phyloP scores from a whole-genome alignment of 53 echinoderm and acorn worm genomes.

The Hippasteria phrygiana region DNA sequence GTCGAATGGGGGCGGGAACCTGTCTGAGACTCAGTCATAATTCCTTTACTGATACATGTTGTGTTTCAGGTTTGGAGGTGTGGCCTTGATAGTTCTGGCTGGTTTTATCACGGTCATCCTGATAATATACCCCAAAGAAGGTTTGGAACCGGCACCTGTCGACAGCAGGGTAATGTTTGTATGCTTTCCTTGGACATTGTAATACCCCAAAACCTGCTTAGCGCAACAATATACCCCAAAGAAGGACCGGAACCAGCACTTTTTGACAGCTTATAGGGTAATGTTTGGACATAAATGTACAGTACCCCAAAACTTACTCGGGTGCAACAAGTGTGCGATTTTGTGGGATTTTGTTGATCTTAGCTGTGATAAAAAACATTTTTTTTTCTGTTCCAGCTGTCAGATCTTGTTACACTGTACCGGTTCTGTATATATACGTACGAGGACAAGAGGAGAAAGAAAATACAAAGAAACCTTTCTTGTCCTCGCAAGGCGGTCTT shows the following conservation, averaged over 20 bases:
- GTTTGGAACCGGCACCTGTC: slow-evolving; percentile 51
- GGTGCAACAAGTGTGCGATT: background rate
- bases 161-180: slow-evolving; percentile 71
- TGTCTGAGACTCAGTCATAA: background rate
- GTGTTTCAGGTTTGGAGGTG: slow-evolving; percentile 77
- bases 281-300: background rate
- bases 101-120: slow-evolving; percentile 79
- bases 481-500: too few relatives aligned
- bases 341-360: too few relatives aligned
- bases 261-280: slow-evolving; percentile 73
- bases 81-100: slow-evolving; percentile 70
- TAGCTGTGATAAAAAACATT: too few relatives aligned
- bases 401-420: too few relatives aligned
- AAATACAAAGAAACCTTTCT: too few relatives aligned
- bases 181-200: background rate
- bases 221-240: slow-evolving; percentile 74
- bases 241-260: slow-evolving; percentile 67
- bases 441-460: too few relatives aligned
- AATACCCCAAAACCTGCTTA: too few relatives aligned
- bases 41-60: too few relatives aligned
- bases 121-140: slow-evolving; percentile 83
- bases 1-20: too few relatives aligned
- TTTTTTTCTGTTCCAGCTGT: too few relatives aligned
- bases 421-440: too few relatives aligned
- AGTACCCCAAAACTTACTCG: too few relatives aligned